Base-by-base conservation (phyloP, 2,888 invertebrate genomes). In the Aphrophora alni region DNA sequence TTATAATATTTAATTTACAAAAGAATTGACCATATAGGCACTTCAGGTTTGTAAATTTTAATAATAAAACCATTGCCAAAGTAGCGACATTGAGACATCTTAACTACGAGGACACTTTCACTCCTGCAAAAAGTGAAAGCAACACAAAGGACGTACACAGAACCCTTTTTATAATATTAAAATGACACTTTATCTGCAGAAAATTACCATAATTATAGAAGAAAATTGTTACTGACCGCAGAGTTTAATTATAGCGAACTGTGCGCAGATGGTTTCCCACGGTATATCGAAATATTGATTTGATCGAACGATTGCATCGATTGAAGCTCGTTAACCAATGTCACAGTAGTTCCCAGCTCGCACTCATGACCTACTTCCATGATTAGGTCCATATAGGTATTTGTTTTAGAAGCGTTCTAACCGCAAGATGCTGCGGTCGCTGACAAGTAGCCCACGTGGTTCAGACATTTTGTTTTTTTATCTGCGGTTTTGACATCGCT, bases 221-320 rank as follows among this genome's bases (percentile, higher is more conserved):
- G 10, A 33, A 21, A 59, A 59, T 59, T 21, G 59, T 59, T 14
- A 21, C 7, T 59, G 59, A 59, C 59, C 59, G 10, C 59, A 59
- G 59, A 21, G 21, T 21, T 59, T 59, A 59, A 59, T 59, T 59
- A 59, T 59, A n/a, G 12, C 33, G 4, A 33, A 10, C 10, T 33
- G 33, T 33, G 33, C 10, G 44, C 44, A 44, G 14, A 14, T 17
- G 17, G 44, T 59, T 33, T 59, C 59, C 59, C 59, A 59, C 59
- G 59, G 59, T 59, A 59, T 59, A 59, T 59, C 59, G 59, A 59
- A 59, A 59, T 59, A 59, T 59, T 21, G 21, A 59, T 59, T 44
- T 21, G 59, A 59, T 59, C 59, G 59, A 59, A 59, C 59, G 59
- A 59, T 59, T 59, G 59, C 59, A 59, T 59, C 21, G 59, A 59